Base-by-base conservation (phyloP, 2,797 vertebrate species). In the Holocentrus rufus region DNA sequence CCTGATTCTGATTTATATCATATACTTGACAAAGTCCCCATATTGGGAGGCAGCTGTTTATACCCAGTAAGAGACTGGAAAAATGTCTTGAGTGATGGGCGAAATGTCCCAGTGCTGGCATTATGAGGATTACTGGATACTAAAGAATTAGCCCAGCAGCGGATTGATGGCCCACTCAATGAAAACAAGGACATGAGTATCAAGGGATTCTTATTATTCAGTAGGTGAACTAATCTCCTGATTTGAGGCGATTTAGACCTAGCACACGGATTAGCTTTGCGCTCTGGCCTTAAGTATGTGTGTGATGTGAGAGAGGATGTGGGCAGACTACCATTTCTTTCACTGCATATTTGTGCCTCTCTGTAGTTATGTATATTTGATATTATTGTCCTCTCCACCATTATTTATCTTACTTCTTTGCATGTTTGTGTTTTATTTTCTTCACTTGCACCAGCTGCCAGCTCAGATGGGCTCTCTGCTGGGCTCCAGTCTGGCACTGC, bases 381-480 rank as follows among this genome's bases (percentile, higher is more conserved):
- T 68, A 59, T 56, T 59, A 69, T 65, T 56, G 59, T 25, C 34
- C n/a, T 55, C 36, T 66, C 23, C 46, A 5, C 78, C 18, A 72
- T 27, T 39, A 63, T 63, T 62, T 63, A 64, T 55, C 11, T 5
- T 36, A 5, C 44, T 42, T 54, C 64, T 46, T 14, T 47, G 7
- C 63, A 46, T 64, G 13, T 13, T 18, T 74, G 23, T 62, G 20
- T 72, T 77, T 65, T 65, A 63, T 2, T 61, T 25, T 62, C 74
- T 70, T 73, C 74, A 77, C 20, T 89, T 36, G 80, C 88, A 68
- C 86, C 89, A 99, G 97, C 93, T 98, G 80, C 97, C 98, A 15
- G 93, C 96, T 81, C 97, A 94, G 92, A 98, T 99, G 95, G 96
- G 96, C 54, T 98, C 97, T 17, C 93, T 98, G 82, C 82, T 99